phyloP scores from a whole-genome alignment of 2,888 invertebrate genomes.

The Diloba caeruleocephala region DNA sequence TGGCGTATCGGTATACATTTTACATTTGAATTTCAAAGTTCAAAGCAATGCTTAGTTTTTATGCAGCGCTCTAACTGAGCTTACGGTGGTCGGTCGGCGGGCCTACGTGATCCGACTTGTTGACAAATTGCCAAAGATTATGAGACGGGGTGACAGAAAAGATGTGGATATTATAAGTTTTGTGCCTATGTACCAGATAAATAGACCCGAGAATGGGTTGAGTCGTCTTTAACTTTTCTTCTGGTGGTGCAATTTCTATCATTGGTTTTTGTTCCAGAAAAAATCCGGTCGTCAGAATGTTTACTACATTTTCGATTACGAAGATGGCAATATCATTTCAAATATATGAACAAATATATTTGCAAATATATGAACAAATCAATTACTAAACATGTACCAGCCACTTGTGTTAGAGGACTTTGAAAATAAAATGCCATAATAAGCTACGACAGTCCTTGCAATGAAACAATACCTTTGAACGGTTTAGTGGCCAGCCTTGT shows the following conservation, averaged over 20 bases:
- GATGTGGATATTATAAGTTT: neutral
- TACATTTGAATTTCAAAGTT: slow-evolving; percentile 86
- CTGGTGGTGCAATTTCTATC: too few species aligned
- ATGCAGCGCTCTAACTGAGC: slow-evolving; percentile 87
- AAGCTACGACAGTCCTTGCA: too few species aligned
- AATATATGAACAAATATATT: slow-evolving; percentile 34
- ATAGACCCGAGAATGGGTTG: too few species aligned
- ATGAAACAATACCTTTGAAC: too few species aligned
- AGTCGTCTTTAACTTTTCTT: too few species aligned
- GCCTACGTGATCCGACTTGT: slow-evolving; percentile 81
- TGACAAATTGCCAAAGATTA: slow-evolving; percentile 72
- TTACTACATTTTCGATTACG: neutral
- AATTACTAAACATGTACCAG: slow-evolving; percentile 30
- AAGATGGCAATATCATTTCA: neutral
- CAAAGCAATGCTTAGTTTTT: slow-evolving; percentile 85
- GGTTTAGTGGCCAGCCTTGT: too few species aligned
- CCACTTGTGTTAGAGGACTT: neutral
- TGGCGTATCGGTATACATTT: slow-evolving; percentile 77
- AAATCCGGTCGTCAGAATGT: too few species aligned
- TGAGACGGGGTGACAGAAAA: slow-evolving; percentile 23
- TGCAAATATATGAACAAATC: slow-evolving; percentile 31
- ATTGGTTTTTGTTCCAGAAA: too few species aligned
- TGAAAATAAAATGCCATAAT: too few species aligned
- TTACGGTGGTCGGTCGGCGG: slow-evolving; percentile 81
- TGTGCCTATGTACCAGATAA: slow-evolving; percentile 30